Conservation (phyloP, 1,140 invertebrate genomes). For the Harpegnathos saltator region DNA sequence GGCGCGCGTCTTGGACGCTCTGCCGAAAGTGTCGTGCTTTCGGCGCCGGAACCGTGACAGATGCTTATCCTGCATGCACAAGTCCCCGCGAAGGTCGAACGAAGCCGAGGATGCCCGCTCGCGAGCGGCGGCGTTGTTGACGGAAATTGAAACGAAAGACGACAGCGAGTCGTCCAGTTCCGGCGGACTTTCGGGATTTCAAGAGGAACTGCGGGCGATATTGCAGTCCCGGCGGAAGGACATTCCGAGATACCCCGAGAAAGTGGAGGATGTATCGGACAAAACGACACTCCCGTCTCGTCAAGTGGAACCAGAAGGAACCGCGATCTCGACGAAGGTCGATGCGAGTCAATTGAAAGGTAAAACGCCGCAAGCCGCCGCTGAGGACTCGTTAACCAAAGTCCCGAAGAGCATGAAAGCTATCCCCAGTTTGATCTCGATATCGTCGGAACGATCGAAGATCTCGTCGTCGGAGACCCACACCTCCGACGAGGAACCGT, state of each 20-base stretch:
- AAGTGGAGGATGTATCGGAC: not conserved
- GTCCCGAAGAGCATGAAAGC: not conserved
- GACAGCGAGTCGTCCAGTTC: slow-evolving; percentile 35
- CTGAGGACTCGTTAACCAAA: slow-evolving; percentile 7
- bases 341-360: slow-evolving; percentile 23
- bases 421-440: slow-evolving; percentile 17
- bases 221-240: not conserved
- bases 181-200: slow-evolving; percentile 33
- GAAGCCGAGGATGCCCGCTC: slow-evolving; percentile 14
- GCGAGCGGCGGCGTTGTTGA: not conserved
- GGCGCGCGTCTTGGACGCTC: slow-evolving; percentile 20
- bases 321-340: slow-evolving; percentile 6
- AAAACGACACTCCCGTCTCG: slow-evolving; percentile 9
- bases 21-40: slow-evolving; percentile 62
- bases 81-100: slow-evolving; percentile 31
- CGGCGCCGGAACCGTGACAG: slow-evolving; percentile 76
- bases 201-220: slow-evolving; percentile 15
- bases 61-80: slow-evolving; percentile 74
- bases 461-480: slow-evolving; percentile 48
- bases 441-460: slow-evolving; percentile 65
- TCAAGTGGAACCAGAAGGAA: slow-evolving; percentile 13
- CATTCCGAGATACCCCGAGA: slow-evolving; percentile 7
- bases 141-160: slow-evolving; percentile 15
- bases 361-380: not conserved
- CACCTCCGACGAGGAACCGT: slow-evolving; percentile 76